Evolutionary conservation across 2,888 invertebrate species (phyloP).

Genomic region (Leptothorax acervorum): DNA sequence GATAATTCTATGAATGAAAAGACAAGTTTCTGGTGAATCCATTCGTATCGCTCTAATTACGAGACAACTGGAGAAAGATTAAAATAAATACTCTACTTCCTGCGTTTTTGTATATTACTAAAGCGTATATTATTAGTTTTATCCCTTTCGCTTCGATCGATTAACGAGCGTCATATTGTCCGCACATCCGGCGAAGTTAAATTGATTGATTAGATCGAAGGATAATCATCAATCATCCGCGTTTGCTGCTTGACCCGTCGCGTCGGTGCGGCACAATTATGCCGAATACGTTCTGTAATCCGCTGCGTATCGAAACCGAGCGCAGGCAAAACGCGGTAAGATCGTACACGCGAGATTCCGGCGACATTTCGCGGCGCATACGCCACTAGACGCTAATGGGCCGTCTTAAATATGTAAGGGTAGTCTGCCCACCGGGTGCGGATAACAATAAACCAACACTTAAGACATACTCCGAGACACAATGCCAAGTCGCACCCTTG

Average conservation of each 20-base stretch:
- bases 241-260: neutral
- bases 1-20: neutral
- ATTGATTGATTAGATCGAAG: conserved; percentile 52
- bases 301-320: neutral
- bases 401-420: conserved; percentile 81
- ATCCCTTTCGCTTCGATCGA: conserved; percentile 25
- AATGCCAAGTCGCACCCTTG: conserved; percentile 83
- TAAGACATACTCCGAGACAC: conserved; percentile 80
- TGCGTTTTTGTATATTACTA: neutral
- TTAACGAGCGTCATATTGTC: conserved; percentile 27
- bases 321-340: neutral
- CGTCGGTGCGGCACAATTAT: conserved; percentile 18
- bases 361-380: conserved; percentile 66
- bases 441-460: conserved; percentile 85
- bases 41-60: neutral
- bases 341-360: conserved; percentile 37
- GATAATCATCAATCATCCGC: conserved; percentile 41
- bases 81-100: neutral
- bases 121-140: conserved; percentile 13
- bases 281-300: neutral
- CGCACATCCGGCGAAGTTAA: conserved; percentile 22
- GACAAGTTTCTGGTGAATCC: neutral
- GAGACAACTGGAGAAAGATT: neutral
- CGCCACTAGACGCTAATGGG: conserved; percentile 78
- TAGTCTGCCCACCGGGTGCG: conserved; percentile 82